Evolutionary conservation across 2,888 invertebrate species (phyloP), one percentile per base, ranked within the genome.

Genomic region (Adelphocoris suturalis): DNA sequence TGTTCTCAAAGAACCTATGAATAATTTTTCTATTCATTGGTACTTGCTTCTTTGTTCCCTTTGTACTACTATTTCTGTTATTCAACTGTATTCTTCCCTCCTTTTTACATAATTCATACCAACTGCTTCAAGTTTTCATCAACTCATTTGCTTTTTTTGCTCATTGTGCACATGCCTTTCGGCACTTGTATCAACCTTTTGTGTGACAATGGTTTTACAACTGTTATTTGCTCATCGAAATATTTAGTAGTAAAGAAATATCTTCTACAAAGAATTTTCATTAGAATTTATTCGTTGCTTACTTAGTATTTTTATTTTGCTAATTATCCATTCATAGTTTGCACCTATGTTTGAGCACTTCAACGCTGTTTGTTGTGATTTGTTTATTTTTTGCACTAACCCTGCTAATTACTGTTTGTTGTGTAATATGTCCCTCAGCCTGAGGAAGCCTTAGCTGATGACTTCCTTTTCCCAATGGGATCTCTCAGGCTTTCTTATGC

Each of bases 381-480:
- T 68, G 23, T 84, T 84, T 2, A 46, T 86, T 91, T 61, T 48
- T 76, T 55, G 78, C 16, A 80, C 89, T 89, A 89, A 89, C 89
- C 81, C 89, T 52, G 90, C 92, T 91, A 91, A 92, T 91, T 90
- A 91, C 89, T 91, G 92, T 91, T 91, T 92, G 91, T 91, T 91
- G 89, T 91, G 91, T 91, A 28, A 12, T 91, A 90, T 90, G 89
- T 90, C 75, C 80, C 76, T 37, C 95, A 98, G 98, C 98, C 98
- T 93, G 98, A 98, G 94, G 98, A 99, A 94, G 97, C 98, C 94
- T 95, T 99, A 94, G 98, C 98, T 93, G 99, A 99, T 94, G 99
- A 99, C 95, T 98, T 99, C 96, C 96, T 99, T 93, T 99, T 99
- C 95, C 99, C 99, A 93, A 98, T 99, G 98, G 97, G 97, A 92